Base-by-base conservation (phyloP, 2,113 vertebrate genomes). In the Malurus cyaneus region DNA sequence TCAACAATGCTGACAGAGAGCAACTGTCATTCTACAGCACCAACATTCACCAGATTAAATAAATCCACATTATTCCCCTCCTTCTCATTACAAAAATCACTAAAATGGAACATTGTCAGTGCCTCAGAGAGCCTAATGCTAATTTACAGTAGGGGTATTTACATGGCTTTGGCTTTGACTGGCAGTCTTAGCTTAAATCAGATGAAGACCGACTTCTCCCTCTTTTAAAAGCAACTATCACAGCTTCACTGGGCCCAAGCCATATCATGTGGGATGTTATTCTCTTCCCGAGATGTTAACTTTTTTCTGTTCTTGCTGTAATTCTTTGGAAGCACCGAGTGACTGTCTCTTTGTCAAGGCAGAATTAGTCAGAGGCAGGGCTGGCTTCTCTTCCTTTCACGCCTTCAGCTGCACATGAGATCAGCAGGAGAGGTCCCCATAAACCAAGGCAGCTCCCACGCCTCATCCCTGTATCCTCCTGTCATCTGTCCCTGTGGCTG, bases 41-140 rank as follows among this genome's bases (percentile, higher is more conserved):
- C 90, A 71, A 93, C 93, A 97, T 97, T 97, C 96, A 97, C 92
- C 81, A 82, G 65, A 85, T 96, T 72, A 94, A 95, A 97, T 97
- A 97, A 96, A 95, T 93, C 96, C 93, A 91, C 88, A 95, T 96
- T 96, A 97, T 96, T 96, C 72, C 72, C 20, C 29, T 83, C 72
- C 62, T 92, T 89, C 89, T 90, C 71, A 61, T 91, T 91, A 91
- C 76, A 61, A 79, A 94, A 90, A 84, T 60, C 73, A 66, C 86
- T 90, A 73, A 90, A 95, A 94, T 64, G 76, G 92, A 95, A 91
- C 94, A 96, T 78, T 93, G 89, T 94, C 64, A 85, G 72, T 53
- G 80, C 78, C 76, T 80, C 78, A n/a, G 89, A 65, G 20, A 74
- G 65, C 32, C 60, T 52, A 76, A 83, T 4, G 83, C 92, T 90